phyloP scores from a whole-genome alignment of 2,113 vertebrate species.

The Lasiurus cinereus region DNA sequence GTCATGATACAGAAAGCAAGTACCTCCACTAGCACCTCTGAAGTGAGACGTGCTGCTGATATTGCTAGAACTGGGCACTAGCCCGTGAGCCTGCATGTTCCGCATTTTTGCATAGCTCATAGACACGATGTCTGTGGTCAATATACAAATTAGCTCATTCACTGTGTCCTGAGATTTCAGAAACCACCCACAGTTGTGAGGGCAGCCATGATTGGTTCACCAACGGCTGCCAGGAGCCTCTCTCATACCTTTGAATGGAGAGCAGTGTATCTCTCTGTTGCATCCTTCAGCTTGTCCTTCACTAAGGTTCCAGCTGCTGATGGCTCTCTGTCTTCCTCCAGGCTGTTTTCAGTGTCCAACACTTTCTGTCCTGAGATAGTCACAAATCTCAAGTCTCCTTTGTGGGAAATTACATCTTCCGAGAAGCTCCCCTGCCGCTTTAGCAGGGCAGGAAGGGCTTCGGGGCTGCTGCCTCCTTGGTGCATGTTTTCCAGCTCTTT shows the following conservation, averaged over 20 bases:
- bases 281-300: constrained; percentile 91
- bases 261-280: constrained; percentile 91
- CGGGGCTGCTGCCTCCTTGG: constrained; percentile 85
- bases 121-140: neutral
- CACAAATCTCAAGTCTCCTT: constrained; percentile 96
- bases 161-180: neutral
- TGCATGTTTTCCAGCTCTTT: constrained; percentile 89
- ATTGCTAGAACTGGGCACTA: neutral
- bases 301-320: constrained; percentile 89
- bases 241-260: constrained; percentile 92
- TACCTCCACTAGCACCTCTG: neutral
- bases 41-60: neutral
- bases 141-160: neutral
- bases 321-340: constrained; percentile 84
- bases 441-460: constrained; percentile 86
- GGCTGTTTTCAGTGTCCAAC: constrained; percentile 89
- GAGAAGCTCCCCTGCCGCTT: constrained; percentile 89
- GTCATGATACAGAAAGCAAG: neutral
- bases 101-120: neutral
- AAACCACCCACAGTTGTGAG: neutral
- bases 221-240: neutral
- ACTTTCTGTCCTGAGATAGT: constrained; percentile 98
- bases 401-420: constrained; percentile 98
- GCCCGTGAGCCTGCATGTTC: neutral
- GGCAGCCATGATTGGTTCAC: neutral